phyloP scores from a whole-genome alignment of 2,113 vertebrate genomes.

The Taurulus bubalis region DNA sequence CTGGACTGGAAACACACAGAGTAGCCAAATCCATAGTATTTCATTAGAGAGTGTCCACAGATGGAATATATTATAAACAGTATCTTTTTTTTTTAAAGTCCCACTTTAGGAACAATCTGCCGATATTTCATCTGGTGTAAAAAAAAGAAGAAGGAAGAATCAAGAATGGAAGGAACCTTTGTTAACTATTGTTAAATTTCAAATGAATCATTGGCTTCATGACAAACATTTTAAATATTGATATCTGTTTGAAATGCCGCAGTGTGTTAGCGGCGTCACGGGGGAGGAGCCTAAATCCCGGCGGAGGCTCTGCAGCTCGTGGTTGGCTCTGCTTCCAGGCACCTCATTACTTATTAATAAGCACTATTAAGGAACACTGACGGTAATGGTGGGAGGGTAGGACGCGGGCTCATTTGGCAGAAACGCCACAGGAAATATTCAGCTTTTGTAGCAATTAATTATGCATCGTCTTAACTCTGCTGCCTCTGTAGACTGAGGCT shows the following conservation, averaged over 20 bases:
- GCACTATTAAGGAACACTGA: constrained; percentile 73
- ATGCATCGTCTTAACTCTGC: constrained; percentile 66
- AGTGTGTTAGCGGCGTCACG: background rate
- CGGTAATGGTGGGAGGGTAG: constrained; percentile 67
- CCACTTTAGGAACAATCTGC: background rate
- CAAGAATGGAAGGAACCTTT: background rate
- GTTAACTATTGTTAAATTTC: background rate
- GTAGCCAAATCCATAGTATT: background rate
- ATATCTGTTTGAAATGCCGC: background rate
- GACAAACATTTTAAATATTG: background rate
- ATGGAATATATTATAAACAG: background rate
- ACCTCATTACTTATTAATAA: constrained; percentile 78
- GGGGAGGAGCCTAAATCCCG: background rate
- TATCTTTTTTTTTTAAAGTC: background rate
- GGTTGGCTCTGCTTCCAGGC: constrained; percentile 44
- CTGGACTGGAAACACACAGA: constrained; percentile 16
- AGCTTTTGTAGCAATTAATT: constrained; percentile 66
- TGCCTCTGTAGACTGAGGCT: constrained; percentile 31
- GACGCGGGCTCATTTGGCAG: constrained; percentile 67
- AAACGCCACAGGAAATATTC: constrained; percentile 74
- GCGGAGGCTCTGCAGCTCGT: constrained; percentile 14
- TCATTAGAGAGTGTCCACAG: constrained; percentile 1
- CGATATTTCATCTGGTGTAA: background rate
- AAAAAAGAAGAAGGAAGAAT: background rate
- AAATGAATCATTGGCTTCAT: too few species aligned